Evolutionary conservation across 2,888 invertebrate species (phyloP), one percentile per base, ranked within the genome.

Genomic region (Pecten maximus): DNA sequence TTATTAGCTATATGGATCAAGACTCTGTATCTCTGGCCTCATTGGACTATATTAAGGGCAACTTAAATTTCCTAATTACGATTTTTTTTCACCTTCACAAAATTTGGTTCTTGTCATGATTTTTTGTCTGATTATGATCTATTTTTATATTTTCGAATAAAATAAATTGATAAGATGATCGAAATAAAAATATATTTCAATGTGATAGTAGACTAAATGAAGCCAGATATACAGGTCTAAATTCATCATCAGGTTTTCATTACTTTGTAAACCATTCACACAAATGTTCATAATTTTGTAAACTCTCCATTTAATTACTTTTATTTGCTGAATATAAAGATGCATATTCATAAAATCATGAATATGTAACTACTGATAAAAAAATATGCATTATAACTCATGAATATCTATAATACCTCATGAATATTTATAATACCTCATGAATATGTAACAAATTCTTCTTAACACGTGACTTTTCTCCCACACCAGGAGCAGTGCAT

Each of bases 401-500:
- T 74, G 35, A 74, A 28, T 74, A 74, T 74, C 4, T 74, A 15
- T 12, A 44, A 35, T 10, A 74, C 1, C 10, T 35, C 74, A 74
- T 74, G 74, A 40, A 40, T 54, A 60, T 89, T 28, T 3, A 86
- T 40, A 44, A 88, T 12, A 44, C n/a, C n/a, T 35, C n/a, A 28
- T 88, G 48, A 28, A 88, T 54, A 88, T 88, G 35, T n/a, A 54
- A 40, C 40, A 89, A 12, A 40, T 54, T 35, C 74, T 19, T n/a
- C n/a, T 54, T 15, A 40, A n/a, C 40, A 89, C 23, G 44, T 40
- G 23, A 35, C 40, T 87, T 16, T 90, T 35, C 19, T 86, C 87
- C 87, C 54, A 39, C 40, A 39, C 90, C 90, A 91, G 91, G 91
- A 91, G 87, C 91, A 91, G 89, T 91, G 91, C 89, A 90, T 91